Conservation (phyloP, 2,797 vertebrate genomes). For the Paguma larvata region DNA sequence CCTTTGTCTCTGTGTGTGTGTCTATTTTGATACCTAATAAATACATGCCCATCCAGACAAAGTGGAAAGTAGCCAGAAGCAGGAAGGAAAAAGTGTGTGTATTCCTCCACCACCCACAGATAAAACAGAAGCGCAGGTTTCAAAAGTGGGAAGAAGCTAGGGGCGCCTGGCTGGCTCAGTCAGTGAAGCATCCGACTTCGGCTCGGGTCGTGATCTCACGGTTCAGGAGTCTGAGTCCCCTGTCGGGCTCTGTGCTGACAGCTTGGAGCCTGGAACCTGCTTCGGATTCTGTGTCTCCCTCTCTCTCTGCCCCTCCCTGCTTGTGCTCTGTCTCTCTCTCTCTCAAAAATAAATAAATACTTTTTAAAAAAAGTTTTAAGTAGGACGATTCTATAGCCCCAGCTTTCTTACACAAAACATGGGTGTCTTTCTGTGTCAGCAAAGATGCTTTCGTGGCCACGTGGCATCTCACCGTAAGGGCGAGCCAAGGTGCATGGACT, state of each 20-base stretch:
- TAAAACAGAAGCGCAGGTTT: not conserved
- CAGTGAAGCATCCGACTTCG: too few species aligned
- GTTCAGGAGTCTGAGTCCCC: too few species aligned
- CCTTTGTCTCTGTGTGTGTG: accelerated
- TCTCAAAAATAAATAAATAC: not conserved
- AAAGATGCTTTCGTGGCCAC: not conserved
- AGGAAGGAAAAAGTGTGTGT: not conserved
- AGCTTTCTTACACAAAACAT: not conserved
- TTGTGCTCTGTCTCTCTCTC: too few species aligned
- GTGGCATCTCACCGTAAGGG: accelerated
- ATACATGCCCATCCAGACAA: not conserved
- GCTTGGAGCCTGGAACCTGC: too few species aligned
- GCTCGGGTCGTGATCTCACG: too few species aligned
- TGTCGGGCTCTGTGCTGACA: too few species aligned
- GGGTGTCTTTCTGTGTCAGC: not conserved
- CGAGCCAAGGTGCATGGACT: accelerated
- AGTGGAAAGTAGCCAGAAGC: not conserved
- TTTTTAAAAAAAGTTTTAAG: not conserved
- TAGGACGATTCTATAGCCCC: accelerated
- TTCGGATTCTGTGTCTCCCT: too few species aligned
- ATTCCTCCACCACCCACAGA: not conserved
- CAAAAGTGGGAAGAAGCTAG: not conserved
- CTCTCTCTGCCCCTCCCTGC: too few species aligned
- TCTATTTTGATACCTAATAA: not conserved
- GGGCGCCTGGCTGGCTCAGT: too few species aligned